Conservation (phyloP, 2,888 invertebrate genomes). For the Melieria omissa region DNA sequence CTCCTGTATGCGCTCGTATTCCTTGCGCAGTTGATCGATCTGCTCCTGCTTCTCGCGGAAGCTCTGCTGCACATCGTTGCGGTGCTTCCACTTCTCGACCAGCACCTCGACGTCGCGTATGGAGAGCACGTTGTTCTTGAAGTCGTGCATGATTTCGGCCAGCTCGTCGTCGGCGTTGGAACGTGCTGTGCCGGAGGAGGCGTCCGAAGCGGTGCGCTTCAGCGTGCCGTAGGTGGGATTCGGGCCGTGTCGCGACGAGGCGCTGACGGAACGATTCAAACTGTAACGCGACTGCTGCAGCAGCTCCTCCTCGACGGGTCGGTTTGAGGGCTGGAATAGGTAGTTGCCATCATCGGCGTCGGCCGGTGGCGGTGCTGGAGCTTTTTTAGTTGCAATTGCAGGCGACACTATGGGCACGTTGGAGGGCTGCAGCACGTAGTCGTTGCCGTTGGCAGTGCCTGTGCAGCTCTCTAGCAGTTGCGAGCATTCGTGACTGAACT, state of each 20-base stretch:
- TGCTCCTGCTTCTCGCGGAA: slow-evolving; percentile 87
- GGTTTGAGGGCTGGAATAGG: slow-evolving; percentile 65
- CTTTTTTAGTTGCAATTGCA: background rate
- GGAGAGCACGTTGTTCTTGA: slow-evolving; percentile 88
- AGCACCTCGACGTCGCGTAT: slow-evolving; percentile 86
- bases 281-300: slow-evolving; percentile 48
- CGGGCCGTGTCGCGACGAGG: slow-evolving; percentile 47
- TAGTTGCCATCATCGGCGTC: slow-evolving; percentile 61
- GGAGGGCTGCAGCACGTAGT: slow-evolving; percentile 73
- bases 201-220: slow-evolving; percentile 64
- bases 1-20: slow-evolving; percentile 85
- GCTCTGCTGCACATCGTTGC: slow-evolving; percentile 88
- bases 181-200: slow-evolving; percentile 58
- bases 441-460: slow-evolving; percentile 60
- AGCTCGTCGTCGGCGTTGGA: slow-evolving; percentile 76
- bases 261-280: slow-evolving; percentile 50
- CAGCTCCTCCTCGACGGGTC: slow-evolving; percentile 58
- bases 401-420: slow-evolving; percentile 71
- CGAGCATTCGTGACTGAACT: slow-evolving; percentile 66
- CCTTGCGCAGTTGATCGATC: slow-evolving; percentile 80
- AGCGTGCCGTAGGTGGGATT: slow-evolving; percentile 59
- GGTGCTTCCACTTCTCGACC: slow-evolving; percentile 87
- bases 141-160: slow-evolving; percentile 87
- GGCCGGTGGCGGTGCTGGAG: slow-evolving; percentile 65
- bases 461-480: slow-evolving; percentile 62